These are phyloP conservation scores for Venturia canescens DNA, from an alignment of 1,140 invertebrate species.

Conservation along the genomic window DNA sequence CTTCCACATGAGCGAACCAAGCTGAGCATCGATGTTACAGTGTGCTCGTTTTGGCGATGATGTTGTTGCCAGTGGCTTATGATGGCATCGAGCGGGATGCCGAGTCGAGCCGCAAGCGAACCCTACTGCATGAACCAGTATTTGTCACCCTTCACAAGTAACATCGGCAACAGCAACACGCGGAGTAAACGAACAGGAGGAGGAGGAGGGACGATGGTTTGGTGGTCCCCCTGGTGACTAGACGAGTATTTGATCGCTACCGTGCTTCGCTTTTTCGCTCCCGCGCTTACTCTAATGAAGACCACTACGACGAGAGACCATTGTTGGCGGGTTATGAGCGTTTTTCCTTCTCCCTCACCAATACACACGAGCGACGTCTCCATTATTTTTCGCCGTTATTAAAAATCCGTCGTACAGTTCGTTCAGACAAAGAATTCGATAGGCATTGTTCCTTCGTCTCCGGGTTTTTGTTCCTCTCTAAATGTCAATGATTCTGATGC, in stretches of 20 bases:
- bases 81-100: conserved; percentile 4
- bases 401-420: conserved; percentile 63
- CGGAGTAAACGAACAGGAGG: not conserved
- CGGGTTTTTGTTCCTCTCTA: conserved; percentile 66
- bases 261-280: conserved; percentile 33
- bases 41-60: not conserved
- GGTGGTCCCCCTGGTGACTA: conserved; percentile 48
- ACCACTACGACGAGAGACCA: conserved; percentile 54
- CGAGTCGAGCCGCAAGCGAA: conserved; percentile 44
- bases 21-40: not conserved
- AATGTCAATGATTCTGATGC: conserved; percentile 68
- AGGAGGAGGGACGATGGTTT: conserved; percentile 44
- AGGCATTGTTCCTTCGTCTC: conserved; percentile 66
- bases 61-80: conserved; percentile 32
- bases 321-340: conserved; percentile 51
- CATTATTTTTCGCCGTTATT: conserved; percentile 72
- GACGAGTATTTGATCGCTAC: conserved; percentile 66
- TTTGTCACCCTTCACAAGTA: conserved; percentile 8
- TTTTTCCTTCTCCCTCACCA: conserved; percentile 16
- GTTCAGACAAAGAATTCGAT: conserved; percentile 68
- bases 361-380: conserved; percentile 56
- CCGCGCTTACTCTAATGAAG: conserved; percentile 65
- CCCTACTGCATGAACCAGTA: conserved; percentile 41
- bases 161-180: conserved; percentile 46
- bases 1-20: not conserved